Base-by-base conservation (phyloP, 2,888 invertebrate genomes). In the Volucella inflata region DNA sequence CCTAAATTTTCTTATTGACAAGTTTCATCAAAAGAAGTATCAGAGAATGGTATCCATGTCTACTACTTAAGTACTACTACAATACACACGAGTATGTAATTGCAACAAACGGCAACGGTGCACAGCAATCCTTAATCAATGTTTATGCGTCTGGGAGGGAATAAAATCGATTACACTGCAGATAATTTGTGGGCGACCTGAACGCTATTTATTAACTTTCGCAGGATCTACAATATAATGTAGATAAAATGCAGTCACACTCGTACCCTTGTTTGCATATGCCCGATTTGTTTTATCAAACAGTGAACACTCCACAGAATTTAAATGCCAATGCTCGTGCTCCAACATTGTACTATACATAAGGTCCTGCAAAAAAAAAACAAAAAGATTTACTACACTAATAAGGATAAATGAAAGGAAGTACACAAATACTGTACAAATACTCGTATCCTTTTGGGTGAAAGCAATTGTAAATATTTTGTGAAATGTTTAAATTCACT, bases 371-470 rank as follows among this genome's bases (percentile, higher is more conserved):
- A 53, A 1, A 40, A 57, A 59, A 48, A 36, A 38, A 57, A 10
- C n/a, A 9, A 50, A 44, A 62, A 60, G 55, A 57, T 65, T 79
- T 79, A 79, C 64, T 70, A 60, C 60, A 74, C 79, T 75, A 79
- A 84, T 65, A 42, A 71, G 67, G 60, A 77, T 21, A 67, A 77
- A 72, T 82, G 77, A 72, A 50, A 16, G 30, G 44, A 82, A 75
- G 46, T 48, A 60, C 17, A 59, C 14, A 48, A 8, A 10, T 9
- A 17, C 9, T 30, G 46, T 36, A 44, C 48, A 38, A 59, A 14
- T 70, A n/a, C n/a, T n/a, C n/a, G n/a, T n/a, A 60, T 75, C 60
- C 36, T 55, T 62, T 62, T 12, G 16, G 48, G 16, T 16, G n/a
- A 30, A 30, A 44, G 10, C 48, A 4, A 40, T 51, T 67, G 21